Conservation (phyloP, 37 sponge, comb jelly and placozoan genomes). For the Petrosia ficiformis region DNA sequence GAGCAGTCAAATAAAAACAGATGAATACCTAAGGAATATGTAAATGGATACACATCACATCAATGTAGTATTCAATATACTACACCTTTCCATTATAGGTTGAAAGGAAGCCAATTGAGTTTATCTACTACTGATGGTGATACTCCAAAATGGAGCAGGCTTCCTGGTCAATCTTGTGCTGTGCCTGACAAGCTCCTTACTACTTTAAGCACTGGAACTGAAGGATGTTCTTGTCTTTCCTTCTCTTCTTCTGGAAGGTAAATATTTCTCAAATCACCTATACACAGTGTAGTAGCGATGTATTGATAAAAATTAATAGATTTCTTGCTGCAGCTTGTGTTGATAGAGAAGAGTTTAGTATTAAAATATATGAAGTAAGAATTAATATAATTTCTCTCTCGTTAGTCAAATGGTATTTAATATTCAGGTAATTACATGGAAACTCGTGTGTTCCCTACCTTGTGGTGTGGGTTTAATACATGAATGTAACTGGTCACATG, state of each 20-base stretch:
- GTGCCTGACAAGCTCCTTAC: conserved; percentile 50
- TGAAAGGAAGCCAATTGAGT: too few species aligned
- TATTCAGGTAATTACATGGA: neutral
- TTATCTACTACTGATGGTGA: too few species aligned
- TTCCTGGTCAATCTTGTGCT: conserved; percentile 77
- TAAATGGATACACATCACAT: too few species aligned
- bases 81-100: too few species aligned
- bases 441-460: neutral
- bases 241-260: conserved; percentile 80
- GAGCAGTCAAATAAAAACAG: too few species aligned
- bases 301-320: too few species aligned
- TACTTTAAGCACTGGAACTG: conserved; percentile 26
- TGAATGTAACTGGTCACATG: conserved; percentile 67
- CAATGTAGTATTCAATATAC: too few species aligned
- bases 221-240: conserved; percentile 65
- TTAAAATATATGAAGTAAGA: conserved; percentile 41
- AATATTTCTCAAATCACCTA: neutral
- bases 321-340: conserved; percentile 49
- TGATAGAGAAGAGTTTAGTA: conserved; percentile 7
- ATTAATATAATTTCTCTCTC: neutral
- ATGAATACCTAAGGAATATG: too few species aligned
- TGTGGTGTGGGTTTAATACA: conserved; percentile 70
- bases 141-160: conserved; percentile 24
- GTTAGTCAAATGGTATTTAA: too few species aligned
- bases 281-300: too few species aligned